A percentile compares a stretch with the other conserved stretches of the same genome.
phyloP scores from a whole-genome alignment of 2,113 vertebrate genomes.

The Pluvialis apricaria region DNA sequence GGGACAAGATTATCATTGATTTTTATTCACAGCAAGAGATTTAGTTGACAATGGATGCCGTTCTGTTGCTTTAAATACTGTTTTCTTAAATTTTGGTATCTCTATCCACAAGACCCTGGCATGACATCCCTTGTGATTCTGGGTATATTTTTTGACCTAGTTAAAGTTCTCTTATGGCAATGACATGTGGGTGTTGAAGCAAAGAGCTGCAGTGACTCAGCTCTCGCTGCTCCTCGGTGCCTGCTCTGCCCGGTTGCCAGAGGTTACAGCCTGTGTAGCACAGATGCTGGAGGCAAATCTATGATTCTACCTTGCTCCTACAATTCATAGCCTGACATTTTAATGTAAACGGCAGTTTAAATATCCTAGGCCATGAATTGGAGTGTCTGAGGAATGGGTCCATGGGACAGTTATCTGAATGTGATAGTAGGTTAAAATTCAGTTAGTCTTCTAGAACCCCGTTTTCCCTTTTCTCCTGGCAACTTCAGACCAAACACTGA shows the following conservation, averaged over 20 bases:
- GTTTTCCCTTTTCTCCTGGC: neutral
- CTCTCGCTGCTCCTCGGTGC: neutral
- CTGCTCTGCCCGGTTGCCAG: neutral
- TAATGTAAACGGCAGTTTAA: neutral
- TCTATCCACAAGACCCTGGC: neutral
- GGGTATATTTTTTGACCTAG: neutral
- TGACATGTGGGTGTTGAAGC: neutral
- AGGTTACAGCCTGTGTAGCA: neutral
- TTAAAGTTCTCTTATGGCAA: neutral
- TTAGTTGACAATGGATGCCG: neutral
- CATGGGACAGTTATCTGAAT: neutral
- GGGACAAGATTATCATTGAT: slow-evolving; percentile 54
- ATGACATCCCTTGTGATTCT: neutral
- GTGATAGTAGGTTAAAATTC: neutral
- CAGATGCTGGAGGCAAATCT: neutral
- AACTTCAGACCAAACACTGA: neutral
- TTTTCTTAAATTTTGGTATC: neutral
- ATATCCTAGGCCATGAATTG: neutral
- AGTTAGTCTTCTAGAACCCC: neutral
- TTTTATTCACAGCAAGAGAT: slow-evolving; percentile 50
- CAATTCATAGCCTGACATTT: neutral
- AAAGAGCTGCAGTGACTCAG: neutral
- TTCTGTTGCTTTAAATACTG: neutral
- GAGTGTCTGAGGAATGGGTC: neutral
- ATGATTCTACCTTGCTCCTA: neutral